A percentile compares a stretch with the other conserved stretches of the same genome.
phyloP scores from a whole-genome alignment of 2,113 vertebrate species.

The Hippocampus barbouri region DNA sequence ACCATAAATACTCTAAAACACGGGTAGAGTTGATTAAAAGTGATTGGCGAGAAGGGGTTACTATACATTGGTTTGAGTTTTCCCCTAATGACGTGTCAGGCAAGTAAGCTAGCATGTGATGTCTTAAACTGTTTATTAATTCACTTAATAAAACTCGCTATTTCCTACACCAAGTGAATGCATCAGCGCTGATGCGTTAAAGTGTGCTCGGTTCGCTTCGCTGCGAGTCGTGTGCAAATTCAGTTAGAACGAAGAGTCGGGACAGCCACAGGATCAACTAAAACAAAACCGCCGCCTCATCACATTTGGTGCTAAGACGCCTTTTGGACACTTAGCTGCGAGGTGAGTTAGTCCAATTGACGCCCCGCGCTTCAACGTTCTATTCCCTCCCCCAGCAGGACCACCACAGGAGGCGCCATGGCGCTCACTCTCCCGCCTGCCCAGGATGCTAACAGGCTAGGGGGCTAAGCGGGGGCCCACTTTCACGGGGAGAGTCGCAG shows the following conservation, averaged over 20 bases:
- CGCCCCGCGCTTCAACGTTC: not conserved
- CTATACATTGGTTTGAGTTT: too few species aligned
- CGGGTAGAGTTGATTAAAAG: too few species aligned
- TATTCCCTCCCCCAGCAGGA: not conserved
- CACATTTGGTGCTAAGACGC: not conserved
- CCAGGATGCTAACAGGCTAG: not conserved
- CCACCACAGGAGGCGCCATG: not conserved
- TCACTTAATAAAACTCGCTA: not conserved
- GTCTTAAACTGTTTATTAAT: too few species aligned
- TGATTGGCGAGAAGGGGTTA: too few species aligned
- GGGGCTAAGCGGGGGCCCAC: not conserved
- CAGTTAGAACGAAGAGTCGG: not conserved
- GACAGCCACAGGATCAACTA: not conserved
- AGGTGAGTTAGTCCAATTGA: not conserved
- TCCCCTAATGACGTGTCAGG: too few species aligned
- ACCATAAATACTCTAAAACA: too few species aligned
- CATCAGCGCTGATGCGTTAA: not conserved
- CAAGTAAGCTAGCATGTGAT: too few species aligned
- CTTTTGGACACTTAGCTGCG: not conserved
- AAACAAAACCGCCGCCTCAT: not conserved
- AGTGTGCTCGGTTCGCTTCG: not conserved
- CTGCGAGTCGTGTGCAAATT: not conserved
- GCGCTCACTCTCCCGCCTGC: not conserved
- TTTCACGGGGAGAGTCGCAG: not conserved
- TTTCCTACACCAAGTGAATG: not conserved